Evolutionary conservation across 2,888 invertebrate genomes (phyloP).

Genomic region (Hydropsyche betteni): DNA sequence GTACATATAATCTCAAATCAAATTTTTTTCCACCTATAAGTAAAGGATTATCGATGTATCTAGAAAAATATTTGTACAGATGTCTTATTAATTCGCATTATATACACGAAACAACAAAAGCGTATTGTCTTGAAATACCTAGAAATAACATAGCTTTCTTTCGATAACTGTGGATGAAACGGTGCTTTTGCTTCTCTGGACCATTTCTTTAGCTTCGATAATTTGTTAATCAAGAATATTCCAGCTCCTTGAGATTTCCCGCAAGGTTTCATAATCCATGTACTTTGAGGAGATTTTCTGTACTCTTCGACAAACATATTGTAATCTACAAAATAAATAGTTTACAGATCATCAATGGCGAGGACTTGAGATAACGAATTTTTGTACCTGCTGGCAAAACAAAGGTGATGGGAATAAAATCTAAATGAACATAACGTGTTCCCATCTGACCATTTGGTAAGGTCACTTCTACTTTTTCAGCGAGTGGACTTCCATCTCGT

Average conservation of each 20-base stretch:
- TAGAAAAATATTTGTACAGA: slow-evolving; percentile 53
- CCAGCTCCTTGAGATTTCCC: slow-evolving; percentile 95
- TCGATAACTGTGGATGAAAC: slow-evolving; percentile 83
- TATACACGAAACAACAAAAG: too few species aligned
- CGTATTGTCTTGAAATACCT: slow-evolving; percentile 60
- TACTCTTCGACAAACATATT: slow-evolving; percentile 98
- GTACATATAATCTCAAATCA: slow-evolving; percentile 89
- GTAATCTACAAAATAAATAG: slow-evolving; percentile 70
- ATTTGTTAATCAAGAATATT: slow-evolving; percentile 93
- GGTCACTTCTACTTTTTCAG: slow-evolving; percentile 72
- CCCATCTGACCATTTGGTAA: slow-evolving; percentile 70
- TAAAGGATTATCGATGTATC: slow-evolving; percentile 93
- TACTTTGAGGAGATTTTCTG: slow-evolving; percentile 90
- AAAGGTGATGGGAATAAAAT: slow-evolving; percentile 94
- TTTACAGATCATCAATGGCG: slow-evolving; percentile 2
- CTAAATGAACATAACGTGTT: slow-evolving; percentile 81
- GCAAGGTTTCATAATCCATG: slow-evolving; percentile 98
- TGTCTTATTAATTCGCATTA: too few species aligned
- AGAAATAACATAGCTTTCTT: slow-evolving; percentile 96
- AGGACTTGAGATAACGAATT: not conserved
- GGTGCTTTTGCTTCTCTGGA: slow-evolving; percentile 86
- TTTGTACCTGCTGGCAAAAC: slow-evolving; percentile 79
- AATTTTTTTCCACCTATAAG: slow-evolving; percentile 97
- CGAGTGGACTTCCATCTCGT: slow-evolving; percentile 86
- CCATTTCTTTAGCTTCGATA: slow-evolving; percentile 92